Base-by-base conservation (phyloP, 2,113 vertebrate species). In the Malurus melanocephalus region DNA sequence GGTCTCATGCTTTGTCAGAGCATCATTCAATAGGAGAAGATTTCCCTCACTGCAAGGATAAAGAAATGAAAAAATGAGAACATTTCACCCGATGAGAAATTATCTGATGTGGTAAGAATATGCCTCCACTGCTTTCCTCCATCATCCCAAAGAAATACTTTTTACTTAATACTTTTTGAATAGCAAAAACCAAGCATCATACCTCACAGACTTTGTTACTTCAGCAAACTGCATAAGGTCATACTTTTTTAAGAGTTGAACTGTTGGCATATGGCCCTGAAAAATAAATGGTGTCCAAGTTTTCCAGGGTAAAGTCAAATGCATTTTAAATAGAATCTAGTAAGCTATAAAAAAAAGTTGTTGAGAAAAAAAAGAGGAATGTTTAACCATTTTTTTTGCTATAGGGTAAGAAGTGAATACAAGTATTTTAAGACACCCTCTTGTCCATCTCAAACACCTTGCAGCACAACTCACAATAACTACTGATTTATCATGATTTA, bases 181-280 rank as follows among this genome's bases (percentile, higher is more conserved):
- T 20, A 4, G 9, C 56, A 79, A 64, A 92, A 80, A 78, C 68
- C 17, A 65, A 73, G 13, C 33, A 78, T 40, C 91, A 51, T 96
- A 99, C 99, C 99, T 98, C 76, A 99, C 99, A 43, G 98, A 98
- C 93, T 97, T 98, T 66, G 99, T 99, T 86, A 99, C 98, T 57
- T 99, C 99, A 4, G 98, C 96, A 67, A 99, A 99, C 97, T 99
- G 99, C 98, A 99, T 97, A 53, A 99, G 98, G 92, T 99, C 99
- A 53, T 99, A 99, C 59, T 99, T 99, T 94, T 96, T 98, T 85
- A 99, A 95, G 20, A 99, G 98, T 92, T 98, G 98, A 32, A 98
- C 87, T 24, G 98, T 98, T 28, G 99, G 99, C 99, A 99, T 99
- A 82, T 99, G 99, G 69, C 99, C 99, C 99, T 99, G 95, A 92